These are phyloP conservation scores for Eurois occulta DNA, from an alignment of 2,888 invertebrate genomes.

Conservation along the genomic window DNA sequence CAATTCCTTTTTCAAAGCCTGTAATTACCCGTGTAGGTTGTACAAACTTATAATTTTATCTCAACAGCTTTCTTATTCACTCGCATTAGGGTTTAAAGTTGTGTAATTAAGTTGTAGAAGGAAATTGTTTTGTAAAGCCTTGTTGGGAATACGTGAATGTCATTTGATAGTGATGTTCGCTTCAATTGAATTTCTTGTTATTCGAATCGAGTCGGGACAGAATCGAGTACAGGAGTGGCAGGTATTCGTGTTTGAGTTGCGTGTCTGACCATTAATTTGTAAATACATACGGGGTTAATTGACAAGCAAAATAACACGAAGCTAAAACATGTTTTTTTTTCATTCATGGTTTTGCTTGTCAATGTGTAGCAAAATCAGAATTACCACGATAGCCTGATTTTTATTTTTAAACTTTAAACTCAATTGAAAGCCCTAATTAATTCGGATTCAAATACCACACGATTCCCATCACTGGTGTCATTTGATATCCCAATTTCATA, in stretches of 20 bases:
- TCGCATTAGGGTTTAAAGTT: constrained; percentile 73
- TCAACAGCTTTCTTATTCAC: constrained; percentile 63
- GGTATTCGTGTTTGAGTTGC: constrained; percentile 52
- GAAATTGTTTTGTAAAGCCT: constrained; percentile 79
- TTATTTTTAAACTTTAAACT: constrained; percentile 6
- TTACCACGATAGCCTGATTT: background rate
- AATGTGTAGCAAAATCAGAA: constrained; percentile 3
- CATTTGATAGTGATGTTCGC: constrained; percentile 76
- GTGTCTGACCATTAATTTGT: constrained; percentile 48
- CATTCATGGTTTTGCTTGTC: constrained; percentile 36
- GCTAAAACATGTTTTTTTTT: constrained; percentile 16
- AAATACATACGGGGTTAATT: constrained; percentile 52
- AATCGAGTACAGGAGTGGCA: constrained; percentile 40
- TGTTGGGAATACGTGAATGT: constrained; percentile 83
- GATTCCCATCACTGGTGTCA: constrained; percentile 72
- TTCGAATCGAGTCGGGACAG: constrained; percentile 40
- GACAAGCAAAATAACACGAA: constrained; percentile 49
- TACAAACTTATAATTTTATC: constrained; percentile 74
- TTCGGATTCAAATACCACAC: constrained; percentile 28
- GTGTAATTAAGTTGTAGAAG: constrained; percentile 65
- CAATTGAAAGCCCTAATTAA: constrained; percentile 34
- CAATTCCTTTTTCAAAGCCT: constrained; percentile 84
- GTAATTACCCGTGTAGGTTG: constrained; percentile 79
- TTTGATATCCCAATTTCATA: constrained; percentile 82
- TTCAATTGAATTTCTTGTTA: constrained; percentile 49